phyloP scores from a whole-genome alignment of 2,888 invertebrate species.

The Hirtodrosophila alboralis region DNA sequence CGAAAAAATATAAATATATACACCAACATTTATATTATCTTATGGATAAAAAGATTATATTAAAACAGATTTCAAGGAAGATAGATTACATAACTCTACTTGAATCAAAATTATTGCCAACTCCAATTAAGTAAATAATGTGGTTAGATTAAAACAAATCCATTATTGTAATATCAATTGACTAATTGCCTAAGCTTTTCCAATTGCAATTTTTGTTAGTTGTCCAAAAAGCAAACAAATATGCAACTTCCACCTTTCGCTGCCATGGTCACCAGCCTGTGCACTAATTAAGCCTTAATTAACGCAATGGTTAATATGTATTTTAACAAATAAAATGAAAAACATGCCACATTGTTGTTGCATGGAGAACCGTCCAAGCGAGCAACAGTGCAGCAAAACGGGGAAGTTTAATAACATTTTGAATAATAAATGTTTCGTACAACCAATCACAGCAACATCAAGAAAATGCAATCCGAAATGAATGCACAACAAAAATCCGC shows the following conservation, averaged over 20 bases:
- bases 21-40: too few relatives aligned
- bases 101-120: too few relatives aligned
- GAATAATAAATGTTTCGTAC: constrained; percentile 66
- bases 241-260: constrained; percentile 75
- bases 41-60: too few relatives aligned
- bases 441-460: constrained; percentile 33
- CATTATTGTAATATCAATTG: constrained; percentile 11
- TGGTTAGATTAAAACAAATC: constrained; percentile 12
- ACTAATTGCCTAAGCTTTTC: constrained; percentile 22
- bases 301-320: constrained; percentile 59
- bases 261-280: constrained; percentile 57
- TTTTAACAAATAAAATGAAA: constrained; percentile 39
- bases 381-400: constrained; percentile 48
- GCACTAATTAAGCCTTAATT: constrained; percentile 74
- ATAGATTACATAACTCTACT: too few relatives aligned
- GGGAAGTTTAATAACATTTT: constrained; percentile 78
- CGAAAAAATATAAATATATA: not conserved
- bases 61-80: too few relatives aligned
- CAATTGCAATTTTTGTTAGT: constrained; percentile 27
- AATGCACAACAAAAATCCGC: constrained; percentile 63
- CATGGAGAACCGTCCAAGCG: constrained; percentile 55
- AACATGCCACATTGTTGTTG: constrained; percentile 39
- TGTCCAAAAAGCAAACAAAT: constrained; percentile 32
- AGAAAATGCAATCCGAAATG: constrained; percentile 57
- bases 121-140: constrained; percentile 1